Percentiles rank a stretch among this genome's conserved stretches.
Conservation (phyloP, 2,797 vertebrate genomes). For the Peromyscus aztecus region DNA sequence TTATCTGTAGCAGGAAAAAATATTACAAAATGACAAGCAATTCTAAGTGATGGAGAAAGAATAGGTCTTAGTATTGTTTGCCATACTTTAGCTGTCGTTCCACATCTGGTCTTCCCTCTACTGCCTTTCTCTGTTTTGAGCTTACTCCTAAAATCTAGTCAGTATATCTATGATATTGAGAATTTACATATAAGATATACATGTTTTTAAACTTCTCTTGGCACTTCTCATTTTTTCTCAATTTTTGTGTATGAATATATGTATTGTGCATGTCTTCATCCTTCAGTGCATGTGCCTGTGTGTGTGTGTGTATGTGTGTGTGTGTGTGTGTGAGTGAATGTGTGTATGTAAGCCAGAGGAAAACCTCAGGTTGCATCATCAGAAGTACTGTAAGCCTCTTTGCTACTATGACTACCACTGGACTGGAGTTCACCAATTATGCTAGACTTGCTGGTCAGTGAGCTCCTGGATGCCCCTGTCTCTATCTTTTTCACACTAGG, state of each 20-base stretch:
- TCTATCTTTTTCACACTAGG: background rate
- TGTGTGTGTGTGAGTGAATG: background rate
- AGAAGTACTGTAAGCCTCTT: background rate
- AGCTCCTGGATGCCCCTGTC: background rate
- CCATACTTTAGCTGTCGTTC: background rate
- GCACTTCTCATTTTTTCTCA: background rate
- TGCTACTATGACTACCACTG: background rate
- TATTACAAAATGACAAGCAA: background rate
- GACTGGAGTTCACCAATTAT: background rate
- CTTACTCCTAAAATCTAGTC: background rate
- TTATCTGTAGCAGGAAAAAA: background rate
- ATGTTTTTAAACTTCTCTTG: background rate
- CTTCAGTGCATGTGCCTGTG: background rate
- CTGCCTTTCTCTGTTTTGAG: background rate
- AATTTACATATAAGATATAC: background rate
- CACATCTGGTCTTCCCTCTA: background rate
- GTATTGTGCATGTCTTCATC: no score
- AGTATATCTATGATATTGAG: background rate
- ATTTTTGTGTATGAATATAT: background rate
- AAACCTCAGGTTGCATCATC: background rate
- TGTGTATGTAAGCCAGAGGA: background rate
- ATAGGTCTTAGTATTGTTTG: background rate
- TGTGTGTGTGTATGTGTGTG: background rate
- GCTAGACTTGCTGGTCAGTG: background rate
- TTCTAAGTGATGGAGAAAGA: background rate